phyloP scores from a whole-genome alignment of 2,888 invertebrate genomes.

The Torymus aiolomorphi region DNA sequence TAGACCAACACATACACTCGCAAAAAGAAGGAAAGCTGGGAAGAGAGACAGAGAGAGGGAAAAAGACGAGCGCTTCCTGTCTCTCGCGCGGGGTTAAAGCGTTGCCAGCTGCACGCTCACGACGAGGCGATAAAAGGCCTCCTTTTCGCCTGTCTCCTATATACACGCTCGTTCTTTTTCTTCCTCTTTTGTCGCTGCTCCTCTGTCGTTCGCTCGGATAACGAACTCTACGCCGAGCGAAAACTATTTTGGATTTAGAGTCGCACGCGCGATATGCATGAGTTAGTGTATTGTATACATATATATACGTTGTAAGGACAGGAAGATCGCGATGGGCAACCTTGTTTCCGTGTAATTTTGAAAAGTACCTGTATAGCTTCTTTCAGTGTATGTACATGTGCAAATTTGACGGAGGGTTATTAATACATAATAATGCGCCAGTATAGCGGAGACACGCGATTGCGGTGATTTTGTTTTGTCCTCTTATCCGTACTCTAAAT shows the following conservation, averaged over 20 bases:
- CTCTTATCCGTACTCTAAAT: no score
- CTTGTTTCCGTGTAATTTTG: no score
- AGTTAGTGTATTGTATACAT: no score
- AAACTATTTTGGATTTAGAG: conserved; percentile 24
- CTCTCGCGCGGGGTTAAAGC: conserved; percentile 31
- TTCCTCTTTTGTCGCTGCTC: neutral
- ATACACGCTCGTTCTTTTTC: neutral
- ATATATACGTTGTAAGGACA: no score
- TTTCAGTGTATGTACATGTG: no score
- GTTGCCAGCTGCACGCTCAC: conserved; percentile 20
- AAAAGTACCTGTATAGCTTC: no score
- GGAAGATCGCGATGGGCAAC: no score
- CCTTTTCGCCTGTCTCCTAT: conserved; percentile 6
- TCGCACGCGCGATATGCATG: no score
- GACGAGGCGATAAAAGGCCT: conserved; percentile 33
- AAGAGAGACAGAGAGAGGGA: conserved; percentile 5
- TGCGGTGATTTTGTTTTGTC: no score
- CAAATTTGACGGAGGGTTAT: no score
- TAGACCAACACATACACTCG: neutral
- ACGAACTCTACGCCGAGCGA: conserved; percentile 4
- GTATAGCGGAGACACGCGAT: no score
- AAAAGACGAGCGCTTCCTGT: conserved; percentile 38
- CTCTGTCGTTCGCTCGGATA: conserved; percentile 26
- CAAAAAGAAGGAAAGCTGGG: neutral
- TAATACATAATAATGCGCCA: no score